Base-by-base conservation (phyloP, 2,113 vertebrate genomes). In the Xiphophorus hellerii region DNA sequence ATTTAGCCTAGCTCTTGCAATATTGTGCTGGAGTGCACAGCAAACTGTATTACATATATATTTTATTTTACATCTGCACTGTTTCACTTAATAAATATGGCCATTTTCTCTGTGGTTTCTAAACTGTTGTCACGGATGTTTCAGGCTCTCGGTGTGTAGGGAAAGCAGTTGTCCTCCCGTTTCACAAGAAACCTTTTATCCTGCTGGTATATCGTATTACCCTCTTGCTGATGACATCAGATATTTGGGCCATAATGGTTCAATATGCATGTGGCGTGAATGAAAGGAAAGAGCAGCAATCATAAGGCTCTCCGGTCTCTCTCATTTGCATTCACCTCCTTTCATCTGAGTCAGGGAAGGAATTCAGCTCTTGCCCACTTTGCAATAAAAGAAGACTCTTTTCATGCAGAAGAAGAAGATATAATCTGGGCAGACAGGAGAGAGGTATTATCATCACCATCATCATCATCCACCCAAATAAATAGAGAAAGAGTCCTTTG, bases 1-100 rank as follows among this genome's bases (percentile, higher is more conserved):
- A 84, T 83, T 84, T 78, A 65, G 70, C 83, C 84, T 89, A 88
- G 69, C 69, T 90, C 81, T 83, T 83, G 84, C 71, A 71, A 86
- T 61, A 28, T 88, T 93, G 92, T 93, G 90, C 90, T 92, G 93
- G 70, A 86, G 77, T 76, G 89, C 88, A 90, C 74, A 66, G 78
- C 75, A 82, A 80, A 42, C 64, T 86, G 78, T 33, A 58, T 83
- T 78, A 74, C 84, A 37, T 11, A 37, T 37, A 37, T 37, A 37
- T 83, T 89, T 84, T 90, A 37, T 84, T 90, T 84, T 89, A 90
- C 84, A 93, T 58, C 42, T 79, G 76, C 62, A 79, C 71, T 35
- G 3, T 12, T 74, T 69, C 51, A 25, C 51, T 51, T 12, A 73
- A 71, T 29, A 15, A 48, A 48, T 48, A 6, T 48, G 44, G 44